These are phyloP conservation scores for Diadophis punctatus DNA, from an alignment of 2,113 vertebrate genomes.

Conservation along the genomic window DNA sequence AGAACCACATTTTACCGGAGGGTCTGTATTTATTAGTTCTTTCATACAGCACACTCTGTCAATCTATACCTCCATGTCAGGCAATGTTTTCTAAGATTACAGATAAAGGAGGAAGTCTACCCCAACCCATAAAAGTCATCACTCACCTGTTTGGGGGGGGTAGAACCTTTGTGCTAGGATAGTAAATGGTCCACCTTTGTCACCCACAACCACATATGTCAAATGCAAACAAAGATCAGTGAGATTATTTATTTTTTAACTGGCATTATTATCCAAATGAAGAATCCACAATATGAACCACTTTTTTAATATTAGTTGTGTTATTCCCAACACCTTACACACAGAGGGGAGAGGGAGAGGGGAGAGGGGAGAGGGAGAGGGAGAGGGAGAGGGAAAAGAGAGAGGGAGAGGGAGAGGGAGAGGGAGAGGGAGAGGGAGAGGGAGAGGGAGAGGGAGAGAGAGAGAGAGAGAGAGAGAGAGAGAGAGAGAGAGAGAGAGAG, in stretches of 20 bases:
- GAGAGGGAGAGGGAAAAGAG: no score
- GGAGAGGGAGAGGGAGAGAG: no score
- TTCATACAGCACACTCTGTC: conserved; percentile 10
- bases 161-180: background rate
- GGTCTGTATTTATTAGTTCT: background rate
- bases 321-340: background rate
- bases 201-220: background rate
- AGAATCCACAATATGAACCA: background rate
- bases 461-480: fast-evolving
- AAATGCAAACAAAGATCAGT: background rate
- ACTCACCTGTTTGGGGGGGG: no score
- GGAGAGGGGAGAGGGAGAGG: no score
- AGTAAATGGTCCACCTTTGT: background rate
- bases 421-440: fast-evolving
- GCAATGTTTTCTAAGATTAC: background rate
- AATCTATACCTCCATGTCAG: background rate
- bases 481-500: no score
- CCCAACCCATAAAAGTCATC: background rate
- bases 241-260: background rate
- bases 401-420: no score
- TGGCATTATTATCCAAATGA: background rate
- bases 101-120: background rate
- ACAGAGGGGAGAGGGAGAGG: background rate
- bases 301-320: background rate
- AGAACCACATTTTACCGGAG: background rate